Evolutionary conservation across 35 echinoderm and acorn worm genomes (phyloP).

Genomic region (Ophiothrix spiculata): DNA sequence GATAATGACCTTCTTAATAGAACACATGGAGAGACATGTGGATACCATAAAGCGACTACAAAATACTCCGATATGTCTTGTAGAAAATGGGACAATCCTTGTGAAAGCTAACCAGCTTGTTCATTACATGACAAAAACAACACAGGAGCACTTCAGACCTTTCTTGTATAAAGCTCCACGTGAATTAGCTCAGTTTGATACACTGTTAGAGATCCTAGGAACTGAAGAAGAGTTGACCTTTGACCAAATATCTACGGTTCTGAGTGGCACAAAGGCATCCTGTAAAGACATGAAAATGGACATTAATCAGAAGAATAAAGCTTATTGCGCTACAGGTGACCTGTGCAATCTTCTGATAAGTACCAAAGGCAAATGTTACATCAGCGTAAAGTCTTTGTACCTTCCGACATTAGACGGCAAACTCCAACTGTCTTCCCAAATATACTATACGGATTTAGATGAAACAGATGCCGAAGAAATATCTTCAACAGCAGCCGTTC

Average conservation of each 20-base stretch:
- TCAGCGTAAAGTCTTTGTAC: not conserved
- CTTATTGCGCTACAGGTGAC: not conserved
- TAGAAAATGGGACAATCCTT: not conserved
- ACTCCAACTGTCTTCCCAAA: not conserved
- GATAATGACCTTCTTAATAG: not conserved
- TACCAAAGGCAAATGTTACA: not conserved
- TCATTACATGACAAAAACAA: not conserved
- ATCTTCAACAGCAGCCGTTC: not conserved
- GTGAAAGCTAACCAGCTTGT: constrained; percentile 15
- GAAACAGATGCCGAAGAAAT: not conserved
- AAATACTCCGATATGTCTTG: not conserved
- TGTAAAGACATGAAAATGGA: not conserved
- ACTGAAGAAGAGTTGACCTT: not conserved
- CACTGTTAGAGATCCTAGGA: not conserved
- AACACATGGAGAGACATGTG: not conserved
- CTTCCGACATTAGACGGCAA: not conserved
- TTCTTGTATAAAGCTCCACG: constrained; percentile 10
- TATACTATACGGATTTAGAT: not conserved
- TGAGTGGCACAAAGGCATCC: not conserved
- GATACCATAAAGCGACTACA: not conserved
- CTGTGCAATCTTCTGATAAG: no score
- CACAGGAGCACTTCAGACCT: not conserved
- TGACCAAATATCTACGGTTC: not conserved
- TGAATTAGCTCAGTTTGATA: not conserved
- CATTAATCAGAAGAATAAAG: not conserved